Conservation (phyloP, 2,113 vertebrate genomes). For the Myotis brandtii region DNA sequence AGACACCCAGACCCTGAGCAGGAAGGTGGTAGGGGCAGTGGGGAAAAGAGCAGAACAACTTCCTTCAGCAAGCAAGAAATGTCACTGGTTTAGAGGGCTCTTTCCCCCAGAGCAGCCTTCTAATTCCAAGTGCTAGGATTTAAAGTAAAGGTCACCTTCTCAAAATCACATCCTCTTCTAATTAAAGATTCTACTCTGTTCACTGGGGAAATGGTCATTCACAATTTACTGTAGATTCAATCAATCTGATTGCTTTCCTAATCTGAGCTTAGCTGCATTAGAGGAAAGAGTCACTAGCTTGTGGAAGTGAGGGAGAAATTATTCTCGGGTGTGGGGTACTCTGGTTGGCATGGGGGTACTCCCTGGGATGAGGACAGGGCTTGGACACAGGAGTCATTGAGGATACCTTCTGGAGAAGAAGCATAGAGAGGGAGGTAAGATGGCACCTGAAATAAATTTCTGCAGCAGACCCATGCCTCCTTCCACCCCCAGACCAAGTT, state of each 20-base stretch:
- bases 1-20: background rate
- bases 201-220: background rate
- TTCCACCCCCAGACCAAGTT: background rate
- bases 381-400: background rate
- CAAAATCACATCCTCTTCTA: background rate
- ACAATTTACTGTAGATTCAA: background rate
- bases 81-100: background rate
- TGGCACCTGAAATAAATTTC: background rate
- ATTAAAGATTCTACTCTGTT: background rate
- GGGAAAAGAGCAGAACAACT: background rate
- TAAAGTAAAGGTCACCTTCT: background rate
- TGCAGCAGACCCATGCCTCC: background rate
- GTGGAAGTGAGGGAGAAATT: background rate
- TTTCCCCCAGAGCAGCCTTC: background rate
- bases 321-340: background rate
- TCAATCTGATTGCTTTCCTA: background rate
- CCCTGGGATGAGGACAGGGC: too few relatives aligned
- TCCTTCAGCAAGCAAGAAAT: background rate
- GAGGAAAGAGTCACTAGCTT: background rate
- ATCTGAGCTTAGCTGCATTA: background rate
- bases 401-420: background rate
- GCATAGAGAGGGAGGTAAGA: background rate
- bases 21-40: background rate
- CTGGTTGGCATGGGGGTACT: background rate
- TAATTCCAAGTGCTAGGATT: background rate